These are phyloP conservation scores for Acanthosepion pharaonis DNA, from an alignment of 2,888 invertebrate genomes.

Conservation along the genomic window DNA sequence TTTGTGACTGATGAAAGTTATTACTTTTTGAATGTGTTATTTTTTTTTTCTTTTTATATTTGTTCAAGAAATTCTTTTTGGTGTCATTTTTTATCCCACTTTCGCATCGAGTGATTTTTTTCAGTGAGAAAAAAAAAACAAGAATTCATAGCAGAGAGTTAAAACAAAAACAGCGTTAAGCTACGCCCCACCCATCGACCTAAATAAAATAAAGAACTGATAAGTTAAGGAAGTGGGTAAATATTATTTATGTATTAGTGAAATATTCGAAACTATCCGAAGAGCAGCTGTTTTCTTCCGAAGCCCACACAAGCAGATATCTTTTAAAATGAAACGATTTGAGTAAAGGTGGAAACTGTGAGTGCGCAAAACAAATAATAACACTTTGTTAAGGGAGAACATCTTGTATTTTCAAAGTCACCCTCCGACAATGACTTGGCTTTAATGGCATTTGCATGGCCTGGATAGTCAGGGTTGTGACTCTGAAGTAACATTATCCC, in stretches of 20 bases:
- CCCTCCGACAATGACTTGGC: background rate
- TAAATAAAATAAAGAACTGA: background rate
- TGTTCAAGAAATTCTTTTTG: background rate
- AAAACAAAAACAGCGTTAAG: background rate
- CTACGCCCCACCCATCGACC: background rate
- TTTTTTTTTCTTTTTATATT: background rate
- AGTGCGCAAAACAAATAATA: background rate
- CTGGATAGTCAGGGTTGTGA: background rate
- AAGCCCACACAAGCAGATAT: slow-evolving; percentile 33
- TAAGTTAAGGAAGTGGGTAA: background rate
- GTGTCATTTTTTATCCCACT: background rate
- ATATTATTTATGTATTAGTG: background rate
- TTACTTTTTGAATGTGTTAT: background rate
- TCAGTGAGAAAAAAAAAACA: background rate
- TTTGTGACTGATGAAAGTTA: background rate
- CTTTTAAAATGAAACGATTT: background rate
- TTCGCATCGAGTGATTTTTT: too few species aligned
- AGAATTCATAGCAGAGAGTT: background rate
- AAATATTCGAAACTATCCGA: background rate
- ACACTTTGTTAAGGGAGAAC: background rate
- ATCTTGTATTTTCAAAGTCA: background rate
- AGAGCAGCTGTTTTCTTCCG: background rate
- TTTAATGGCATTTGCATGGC: background rate
- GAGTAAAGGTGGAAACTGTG: background rate
- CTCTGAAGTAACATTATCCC: background rate